phyloP scores from a whole-genome alignment of 1,140 invertebrate genomes.

The Drosophila albomicans region DNA sequence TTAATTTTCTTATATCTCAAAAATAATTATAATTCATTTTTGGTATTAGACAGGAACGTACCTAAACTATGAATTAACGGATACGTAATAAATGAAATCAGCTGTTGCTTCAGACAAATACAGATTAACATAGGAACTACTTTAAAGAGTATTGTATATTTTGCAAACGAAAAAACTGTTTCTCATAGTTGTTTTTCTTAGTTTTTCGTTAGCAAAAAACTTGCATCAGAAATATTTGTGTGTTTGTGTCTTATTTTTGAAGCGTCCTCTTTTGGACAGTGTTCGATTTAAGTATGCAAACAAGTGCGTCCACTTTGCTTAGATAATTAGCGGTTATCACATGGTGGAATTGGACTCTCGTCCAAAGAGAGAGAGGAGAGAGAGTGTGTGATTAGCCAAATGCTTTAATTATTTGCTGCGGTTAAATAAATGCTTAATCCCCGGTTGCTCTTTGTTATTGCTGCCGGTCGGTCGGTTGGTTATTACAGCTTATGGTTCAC shows the following conservation, averaged over 20 bases:
- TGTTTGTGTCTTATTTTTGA: not conserved
- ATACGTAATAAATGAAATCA: no score
- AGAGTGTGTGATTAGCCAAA: constrained; percentile 25
- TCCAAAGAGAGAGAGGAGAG: not conserved
- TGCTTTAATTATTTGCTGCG: constrained; percentile 37
- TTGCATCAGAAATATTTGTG: not conserved
- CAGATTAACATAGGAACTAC: no score
- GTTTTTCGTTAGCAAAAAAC: not conserved
- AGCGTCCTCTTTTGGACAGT: not conserved
- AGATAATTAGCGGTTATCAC: constrained; percentile 30
- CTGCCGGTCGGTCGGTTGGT: constrained; percentile 6
- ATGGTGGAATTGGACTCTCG: not conserved
- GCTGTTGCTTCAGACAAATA: no score
- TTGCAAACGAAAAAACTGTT: not conserved
- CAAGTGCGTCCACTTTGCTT: constrained; percentile 15
- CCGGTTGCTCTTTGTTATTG: constrained; percentile 9
- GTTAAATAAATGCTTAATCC: constrained; percentile 18
- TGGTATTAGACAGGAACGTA: no score
- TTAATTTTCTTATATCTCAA: no score
- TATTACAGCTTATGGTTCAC: constrained; percentile 17
- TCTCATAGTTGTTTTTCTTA: not conserved
- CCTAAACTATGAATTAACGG: no score
- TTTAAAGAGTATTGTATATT: not conserved
- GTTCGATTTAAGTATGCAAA: constrained; percentile 25
- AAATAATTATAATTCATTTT: no score